phyloP scores from a whole-genome alignment of 2,888 invertebrate genomes.

The Nymphalis c-album region DNA sequence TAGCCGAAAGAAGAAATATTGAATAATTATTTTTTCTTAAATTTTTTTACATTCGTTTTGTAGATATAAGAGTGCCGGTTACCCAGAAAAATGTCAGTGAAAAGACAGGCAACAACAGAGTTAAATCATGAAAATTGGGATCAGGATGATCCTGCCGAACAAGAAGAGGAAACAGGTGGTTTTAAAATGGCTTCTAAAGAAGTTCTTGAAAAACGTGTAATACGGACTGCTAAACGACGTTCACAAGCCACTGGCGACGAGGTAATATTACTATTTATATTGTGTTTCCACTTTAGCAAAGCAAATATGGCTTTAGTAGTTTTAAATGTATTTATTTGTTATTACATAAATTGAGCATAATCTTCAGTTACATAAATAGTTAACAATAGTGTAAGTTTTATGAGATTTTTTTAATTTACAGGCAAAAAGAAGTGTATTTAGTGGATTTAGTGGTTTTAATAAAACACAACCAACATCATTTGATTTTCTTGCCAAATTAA shows the following conservation, averaged over 20 bases:
- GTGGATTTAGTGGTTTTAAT: slow-evolving; percentile 85
- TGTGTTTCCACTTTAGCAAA: neutral
- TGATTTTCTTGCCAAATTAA: slow-evolving; percentile 82
- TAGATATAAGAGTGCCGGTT: neutral
- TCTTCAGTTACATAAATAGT: neutral
- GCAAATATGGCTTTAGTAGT: no score
- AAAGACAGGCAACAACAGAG: slow-evolving; percentile 87
- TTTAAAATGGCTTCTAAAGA: slow-evolving; percentile 85
- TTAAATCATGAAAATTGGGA: slow-evolving; percentile 94
- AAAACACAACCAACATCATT: slow-evolving; percentile 80
- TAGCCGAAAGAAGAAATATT: neutral
- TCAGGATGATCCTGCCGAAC: slow-evolving; percentile 83
- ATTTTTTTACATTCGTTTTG: neutral
- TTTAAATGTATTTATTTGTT: no score
- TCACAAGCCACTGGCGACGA: slow-evolving; percentile 52
- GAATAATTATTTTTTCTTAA: neutral
- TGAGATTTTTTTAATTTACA: slow-evolving; percentile 50
- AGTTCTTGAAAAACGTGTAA: slow-evolving; percentile 87
- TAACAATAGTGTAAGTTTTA: slow-evolving; percentile 2
- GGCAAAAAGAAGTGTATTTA: slow-evolving; percentile 83
- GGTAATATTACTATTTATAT: slow-evolving; percentile 39
- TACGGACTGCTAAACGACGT: slow-evolving; percentile 89
- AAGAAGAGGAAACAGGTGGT: slow-evolving; percentile 86
- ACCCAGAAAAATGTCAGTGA: slow-evolving; percentile 82
- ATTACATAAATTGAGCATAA: neutral